These are phyloP conservation scores for Drosophila testacea DNA, from an alignment of 2,888 invertebrate genomes.

Conservation along the genomic window DNA sequence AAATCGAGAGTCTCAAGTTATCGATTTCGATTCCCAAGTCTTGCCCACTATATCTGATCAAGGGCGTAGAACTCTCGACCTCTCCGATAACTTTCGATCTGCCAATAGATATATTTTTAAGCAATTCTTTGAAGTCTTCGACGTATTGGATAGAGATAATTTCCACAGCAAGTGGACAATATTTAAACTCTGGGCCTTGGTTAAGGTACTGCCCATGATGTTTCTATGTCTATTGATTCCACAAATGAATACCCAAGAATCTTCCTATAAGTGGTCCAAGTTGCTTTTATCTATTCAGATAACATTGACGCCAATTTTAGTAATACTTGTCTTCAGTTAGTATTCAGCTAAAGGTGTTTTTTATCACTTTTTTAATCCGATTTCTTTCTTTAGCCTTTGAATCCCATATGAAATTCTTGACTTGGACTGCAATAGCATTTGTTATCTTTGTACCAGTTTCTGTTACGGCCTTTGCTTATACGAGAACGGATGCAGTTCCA, in stretches of 20 bases:
- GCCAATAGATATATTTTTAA: constrained; percentile 10
- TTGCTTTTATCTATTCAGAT: constrained; percentile 43
- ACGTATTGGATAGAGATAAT: constrained; percentile 17
- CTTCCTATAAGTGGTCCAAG: constrained; percentile 35
- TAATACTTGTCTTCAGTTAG: constrained; percentile 13
- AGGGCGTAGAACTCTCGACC: background rate
- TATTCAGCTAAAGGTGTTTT: background rate
- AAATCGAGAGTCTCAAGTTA: background rate
- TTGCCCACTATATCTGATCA: background rate
- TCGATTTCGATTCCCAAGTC: background rate
- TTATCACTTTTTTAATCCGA: background rate
- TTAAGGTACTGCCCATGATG: constrained; percentile 29
- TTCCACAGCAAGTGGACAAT: constrained; percentile 33
- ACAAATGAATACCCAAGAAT: constrained; percentile 9
- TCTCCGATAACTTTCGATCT: background rate
- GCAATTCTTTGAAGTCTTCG: constrained; percentile 33
- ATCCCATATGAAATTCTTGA: background rate
- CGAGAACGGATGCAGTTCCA: constrained; percentile 40
- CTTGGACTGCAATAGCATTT: background rate
- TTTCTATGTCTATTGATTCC: constrained; percentile 41
- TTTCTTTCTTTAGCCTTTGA: background rate
- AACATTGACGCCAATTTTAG: constrained; percentile 16
- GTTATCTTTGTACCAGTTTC: constrained; percentile 15
- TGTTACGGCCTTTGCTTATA: background rate
- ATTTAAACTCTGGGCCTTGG: constrained; percentile 40